Conservation (phyloP, 2,113 vertebrate genomes). For the Pungitius pungitius region DNA sequence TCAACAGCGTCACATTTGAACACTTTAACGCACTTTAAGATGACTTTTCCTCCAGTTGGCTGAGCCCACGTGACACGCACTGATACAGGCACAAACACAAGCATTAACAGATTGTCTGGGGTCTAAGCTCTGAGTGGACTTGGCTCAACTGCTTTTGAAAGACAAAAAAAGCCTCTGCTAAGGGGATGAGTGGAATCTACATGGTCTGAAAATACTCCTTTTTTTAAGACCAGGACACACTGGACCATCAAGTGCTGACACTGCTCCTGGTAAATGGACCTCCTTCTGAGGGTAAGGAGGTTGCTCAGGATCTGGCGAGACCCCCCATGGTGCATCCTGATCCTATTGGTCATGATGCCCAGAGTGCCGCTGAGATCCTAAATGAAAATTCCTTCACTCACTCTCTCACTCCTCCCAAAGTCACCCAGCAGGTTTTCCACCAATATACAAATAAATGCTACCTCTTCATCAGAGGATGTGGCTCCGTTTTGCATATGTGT, state of each 20-base stretch:
- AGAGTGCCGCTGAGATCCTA: constrained; percentile 70
- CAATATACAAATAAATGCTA: constrained; percentile 49
- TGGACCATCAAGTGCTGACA: constrained; percentile 61
- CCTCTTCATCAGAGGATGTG: constrained; percentile 58
- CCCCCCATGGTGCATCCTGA: constrained; percentile 69
- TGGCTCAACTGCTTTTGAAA: constrained; percentile 73
- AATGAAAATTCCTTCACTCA: constrained; percentile 78
- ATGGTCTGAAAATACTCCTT: constrained; percentile 53
- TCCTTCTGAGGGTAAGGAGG: constrained; percentile 49
- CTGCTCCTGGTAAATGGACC: constrained; percentile 62
- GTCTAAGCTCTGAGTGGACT: constrained; percentile 75
- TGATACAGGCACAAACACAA: constrained; percentile 60
- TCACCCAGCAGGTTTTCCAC: constrained; percentile 62
- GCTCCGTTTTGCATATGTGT: constrained; percentile 40
- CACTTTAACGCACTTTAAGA: constrained; percentile 53
- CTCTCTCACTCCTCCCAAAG: constrained; percentile 59
- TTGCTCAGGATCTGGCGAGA: constrained; percentile 60
- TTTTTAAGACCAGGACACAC: constrained; percentile 57
- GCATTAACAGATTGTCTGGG: constrained; percentile 66
- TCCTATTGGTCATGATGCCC: constrained; percentile 78
- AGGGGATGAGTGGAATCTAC: constrained; percentile 74
- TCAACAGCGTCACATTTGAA: too few relatives aligned
- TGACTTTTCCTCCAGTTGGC: constrained; percentile 42
- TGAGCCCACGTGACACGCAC: constrained; percentile 50
- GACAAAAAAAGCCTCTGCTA: constrained; percentile 68